phyloP scores from a whole-genome alignment of 2,797 vertebrate species.

The Nyctalus aviator region DNA sequence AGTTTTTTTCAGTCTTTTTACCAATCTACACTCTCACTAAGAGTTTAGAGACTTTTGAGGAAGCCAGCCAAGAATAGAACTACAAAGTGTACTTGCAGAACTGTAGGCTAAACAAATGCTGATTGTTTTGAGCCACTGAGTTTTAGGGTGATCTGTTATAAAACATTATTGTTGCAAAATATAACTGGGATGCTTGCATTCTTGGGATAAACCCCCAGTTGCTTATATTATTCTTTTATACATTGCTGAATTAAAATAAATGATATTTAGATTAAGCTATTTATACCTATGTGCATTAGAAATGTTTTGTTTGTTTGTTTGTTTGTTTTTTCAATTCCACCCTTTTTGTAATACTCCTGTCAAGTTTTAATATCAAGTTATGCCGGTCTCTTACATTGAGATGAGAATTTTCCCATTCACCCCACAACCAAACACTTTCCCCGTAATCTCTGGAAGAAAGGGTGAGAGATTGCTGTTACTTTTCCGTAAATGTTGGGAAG shows the following conservation, averaged over 20 bases:
- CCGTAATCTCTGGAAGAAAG: not conserved
- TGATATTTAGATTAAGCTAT: not conserved
- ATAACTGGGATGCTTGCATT: not conserved
- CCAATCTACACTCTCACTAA: not conserved
- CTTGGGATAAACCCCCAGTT: not conserved
- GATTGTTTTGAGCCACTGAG: not conserved
- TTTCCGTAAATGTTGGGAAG: not conserved
- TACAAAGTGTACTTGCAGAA: not conserved
- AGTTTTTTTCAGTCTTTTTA: not conserved
- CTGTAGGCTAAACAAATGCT: not conserved
- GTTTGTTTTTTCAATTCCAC: not conserved
- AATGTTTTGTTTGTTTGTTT: not conserved
- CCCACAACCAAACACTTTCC: not conserved
- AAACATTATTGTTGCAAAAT: not conserved
- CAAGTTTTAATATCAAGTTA: conserved; percentile 11
- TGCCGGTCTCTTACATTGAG: not conserved
- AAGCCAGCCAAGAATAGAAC: not conserved
- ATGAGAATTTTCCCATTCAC: not conserved
- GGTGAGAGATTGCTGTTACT: not conserved
- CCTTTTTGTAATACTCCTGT: not conserved
- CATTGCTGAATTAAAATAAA: not conserved
- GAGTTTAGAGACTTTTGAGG: not conserved
- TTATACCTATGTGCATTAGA: not conserved
- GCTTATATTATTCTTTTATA: not conserved
- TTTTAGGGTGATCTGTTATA: not conserved